Percentiles rank a stretch among this genome's conserved stretches.
Conservation (phyloP, 2,888 invertebrate species). For the Mythimna lalbum region DNA sequence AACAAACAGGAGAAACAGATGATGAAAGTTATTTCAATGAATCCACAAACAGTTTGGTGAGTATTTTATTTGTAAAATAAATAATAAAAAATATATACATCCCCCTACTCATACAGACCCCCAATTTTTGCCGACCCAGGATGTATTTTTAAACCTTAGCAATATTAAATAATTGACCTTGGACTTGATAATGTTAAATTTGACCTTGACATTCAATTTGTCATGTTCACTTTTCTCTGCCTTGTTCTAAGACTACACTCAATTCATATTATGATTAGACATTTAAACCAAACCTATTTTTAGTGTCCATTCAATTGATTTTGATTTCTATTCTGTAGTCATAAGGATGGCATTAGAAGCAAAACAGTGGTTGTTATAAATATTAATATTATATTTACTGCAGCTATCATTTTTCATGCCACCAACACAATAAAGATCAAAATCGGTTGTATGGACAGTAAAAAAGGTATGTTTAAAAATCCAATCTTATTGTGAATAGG, state of each 20-base stretch:
- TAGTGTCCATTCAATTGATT: no score
- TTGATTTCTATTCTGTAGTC: no score
- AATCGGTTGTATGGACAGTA: no score
- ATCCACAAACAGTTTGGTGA: slow-evolving; percentile 92
- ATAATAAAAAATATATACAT: not conserved
- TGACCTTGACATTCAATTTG: not conserved
- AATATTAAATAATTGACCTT: slow-evolving; percentile 32
- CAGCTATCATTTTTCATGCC: no score
- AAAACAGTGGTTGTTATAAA: no score
- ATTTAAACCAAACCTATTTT: no score
- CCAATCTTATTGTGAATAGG: no score
- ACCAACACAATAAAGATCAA: no score
- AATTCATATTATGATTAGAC: no score
- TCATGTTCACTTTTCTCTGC: not conserved
- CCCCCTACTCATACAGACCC: not conserved
- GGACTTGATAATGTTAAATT: slow-evolving; percentile 1
- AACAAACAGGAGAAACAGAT: slow-evolving; percentile 94
- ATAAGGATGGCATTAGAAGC: no score
- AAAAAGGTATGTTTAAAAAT: no score
- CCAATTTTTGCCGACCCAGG: slow-evolving; percentile 27
- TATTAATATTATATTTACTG: no score
- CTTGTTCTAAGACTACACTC: not conserved
- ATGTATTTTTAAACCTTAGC: slow-evolving; percentile 56
- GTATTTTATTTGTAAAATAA: slow-evolving; percentile 60
- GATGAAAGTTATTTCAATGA: slow-evolving; percentile 95